Percentiles rank a stretch among this genome's conserved stretches.
These are phyloP conservation scores for Xenopus borealis DNA, from an alignment of 2,113 vertebrate species.

Conservation along the genomic window DNA sequence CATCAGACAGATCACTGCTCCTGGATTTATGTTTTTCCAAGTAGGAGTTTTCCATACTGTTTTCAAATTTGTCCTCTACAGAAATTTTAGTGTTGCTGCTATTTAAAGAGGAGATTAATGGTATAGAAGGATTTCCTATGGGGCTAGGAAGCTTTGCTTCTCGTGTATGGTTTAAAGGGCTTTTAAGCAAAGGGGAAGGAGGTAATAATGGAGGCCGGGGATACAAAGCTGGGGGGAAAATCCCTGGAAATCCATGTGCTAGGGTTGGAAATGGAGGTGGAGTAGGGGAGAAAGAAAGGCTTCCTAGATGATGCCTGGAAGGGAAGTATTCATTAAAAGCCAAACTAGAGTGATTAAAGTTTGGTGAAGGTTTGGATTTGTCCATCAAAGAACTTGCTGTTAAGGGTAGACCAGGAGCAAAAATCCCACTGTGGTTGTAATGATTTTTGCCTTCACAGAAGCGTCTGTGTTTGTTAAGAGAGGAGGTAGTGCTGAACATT, in stretches of 20 bases:
- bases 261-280: conserved; percentile 76
- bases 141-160: conserved; percentile 87
- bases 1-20: conserved; percentile 87
- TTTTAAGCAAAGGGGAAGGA: conserved; percentile 86
- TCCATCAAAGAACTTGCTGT: conserved; percentile 86
- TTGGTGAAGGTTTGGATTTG: conserved; percentile 83
- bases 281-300: conserved; percentile 80
- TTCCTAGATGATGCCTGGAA: conserved; percentile 80
- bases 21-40: conserved; percentile 82
- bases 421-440: conserved; percentile 83
- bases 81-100: conserved; percentile 60
- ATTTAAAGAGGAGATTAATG: conserved; percentile 77
- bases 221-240: conserved; percentile 91
- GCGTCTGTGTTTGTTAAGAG: conserved; percentile 98
- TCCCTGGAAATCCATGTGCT: conserved; percentile 82
- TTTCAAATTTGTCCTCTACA: conserved; percentile 74
- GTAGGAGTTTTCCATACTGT: conserved; percentile 68
- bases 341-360: conserved; percentile 82
- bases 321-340: conserved; percentile 91
- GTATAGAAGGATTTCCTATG: conserved; percentile 74
- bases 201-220: conserved; percentile 90
- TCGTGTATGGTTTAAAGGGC: conserved; percentile 77
- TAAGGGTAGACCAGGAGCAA: conserved; percentile 85
- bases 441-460: conserved; percentile 99
- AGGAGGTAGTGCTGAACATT: conserved; percentile 99